Percentiles rank a stretch among this genome's conserved stretches.
phyloP scores from a whole-genome alignment of 1,140 invertebrate species.

The Leguminivora glycinivorella region DNA sequence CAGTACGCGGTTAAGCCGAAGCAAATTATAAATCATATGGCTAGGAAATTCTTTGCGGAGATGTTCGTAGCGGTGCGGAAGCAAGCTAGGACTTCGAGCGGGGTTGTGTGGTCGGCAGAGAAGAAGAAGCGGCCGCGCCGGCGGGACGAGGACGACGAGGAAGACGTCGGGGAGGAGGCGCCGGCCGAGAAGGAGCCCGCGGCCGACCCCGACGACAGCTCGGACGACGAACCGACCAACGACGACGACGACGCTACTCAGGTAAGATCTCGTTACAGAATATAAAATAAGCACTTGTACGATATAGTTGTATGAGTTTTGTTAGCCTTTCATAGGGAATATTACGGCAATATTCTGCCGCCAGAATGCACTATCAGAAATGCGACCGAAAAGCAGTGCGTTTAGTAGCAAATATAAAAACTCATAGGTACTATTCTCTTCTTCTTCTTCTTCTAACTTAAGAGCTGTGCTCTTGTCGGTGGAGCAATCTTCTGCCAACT shows the following conservation, averaged over 20 bases:
- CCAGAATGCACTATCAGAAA: too few species aligned
- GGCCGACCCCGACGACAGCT: constrained; percentile 82
- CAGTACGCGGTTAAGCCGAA: constrained; percentile 85
- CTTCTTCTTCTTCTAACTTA: too few species aligned
- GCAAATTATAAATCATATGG: constrained; percentile 84
- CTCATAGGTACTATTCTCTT: too few species aligned
- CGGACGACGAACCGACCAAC: constrained; percentile 90
- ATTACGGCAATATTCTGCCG: too few species aligned
- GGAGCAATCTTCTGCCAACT: too few species aligned
- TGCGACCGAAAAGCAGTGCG: too few species aligned
- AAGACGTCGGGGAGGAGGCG: constrained; percentile 81
- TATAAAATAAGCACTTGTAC: constrained; percentile 39
- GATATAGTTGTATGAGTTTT: too few species aligned
- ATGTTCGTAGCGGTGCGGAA: constrained; percentile 81
- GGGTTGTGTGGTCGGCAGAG: constrained; percentile 63
- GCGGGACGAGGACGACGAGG: constrained; percentile 77
- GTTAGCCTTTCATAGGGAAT: not conserved
- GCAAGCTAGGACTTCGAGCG: constrained; percentile 63
- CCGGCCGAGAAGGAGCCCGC: constrained; percentile 80
- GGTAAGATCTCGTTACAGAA: too few species aligned
- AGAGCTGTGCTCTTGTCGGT: too few species aligned
- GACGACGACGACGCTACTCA: constrained; percentile 81
- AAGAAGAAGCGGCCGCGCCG: constrained; percentile 59
- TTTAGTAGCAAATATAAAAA: too few species aligned
- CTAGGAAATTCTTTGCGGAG: constrained; percentile 82